A percentile compares a stretch with the other conserved stretches of the same genome.
phyloP scores from a whole-genome alignment of 2,113 vertebrate genomes.

The Phasianus colchicus region DNA sequence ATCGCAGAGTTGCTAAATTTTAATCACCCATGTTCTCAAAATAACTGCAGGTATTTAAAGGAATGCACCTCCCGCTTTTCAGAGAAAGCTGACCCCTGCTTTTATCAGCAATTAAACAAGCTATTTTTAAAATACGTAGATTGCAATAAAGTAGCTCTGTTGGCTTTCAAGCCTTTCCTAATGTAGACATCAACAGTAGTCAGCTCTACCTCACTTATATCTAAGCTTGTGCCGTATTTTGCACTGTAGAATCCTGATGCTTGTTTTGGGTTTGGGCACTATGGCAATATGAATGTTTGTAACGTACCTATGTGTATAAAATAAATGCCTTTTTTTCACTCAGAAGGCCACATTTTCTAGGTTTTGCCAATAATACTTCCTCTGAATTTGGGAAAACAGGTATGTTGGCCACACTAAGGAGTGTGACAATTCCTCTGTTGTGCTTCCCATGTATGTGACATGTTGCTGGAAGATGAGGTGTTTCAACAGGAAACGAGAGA shows the following conservation, averaged over 20 bases:
- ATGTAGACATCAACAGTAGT: background rate
- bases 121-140: constrained; percentile 54
- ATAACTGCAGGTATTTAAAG: constrained; percentile 71
- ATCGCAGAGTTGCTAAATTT: constrained; percentile 66
- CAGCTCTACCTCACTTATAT: background rate
- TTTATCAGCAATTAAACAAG: constrained; percentile 70
- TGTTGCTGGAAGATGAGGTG: background rate
- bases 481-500: background rate
- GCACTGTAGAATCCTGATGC: background rate
- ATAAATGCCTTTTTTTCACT: background rate
- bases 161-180: background rate
- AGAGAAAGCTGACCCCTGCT: constrained; percentile 55
- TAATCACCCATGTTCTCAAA: constrained; percentile 65
- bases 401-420: background rate
- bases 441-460: background rate
- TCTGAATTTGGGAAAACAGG: background rate
- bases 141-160: background rate
- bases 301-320: background rate
- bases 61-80: constrained; percentile 45
- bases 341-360: background rate
- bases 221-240: background rate
- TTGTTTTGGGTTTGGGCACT: background rate
- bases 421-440: background rate
- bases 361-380: background rate
- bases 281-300: background rate